Percentiles rank a stretch among this genome's conserved stretches.
These are phyloP conservation scores for Nasonovia ribisnigri DNA, from an alignment of 2,888 invertebrate genomes.

Conservation along the genomic window DNA sequence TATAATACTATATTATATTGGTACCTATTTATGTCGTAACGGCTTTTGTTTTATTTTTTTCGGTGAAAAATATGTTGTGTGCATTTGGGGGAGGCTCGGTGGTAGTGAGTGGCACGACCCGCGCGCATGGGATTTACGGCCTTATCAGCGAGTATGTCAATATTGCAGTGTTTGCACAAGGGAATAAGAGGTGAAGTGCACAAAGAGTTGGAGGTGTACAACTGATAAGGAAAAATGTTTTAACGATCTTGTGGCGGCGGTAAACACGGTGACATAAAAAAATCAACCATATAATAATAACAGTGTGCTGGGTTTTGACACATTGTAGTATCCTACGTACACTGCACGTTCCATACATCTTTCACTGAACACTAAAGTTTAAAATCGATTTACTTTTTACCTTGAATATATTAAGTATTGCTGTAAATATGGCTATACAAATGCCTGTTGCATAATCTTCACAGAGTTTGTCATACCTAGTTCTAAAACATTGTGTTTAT, in stretches of 20 bases:
- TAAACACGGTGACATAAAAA: conserved; percentile 56
- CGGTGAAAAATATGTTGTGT: conserved; percentile 22
- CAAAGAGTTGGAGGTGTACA: conserved; percentile 22
- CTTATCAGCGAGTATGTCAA: conserved; percentile 63
- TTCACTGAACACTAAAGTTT: conserved; percentile 6
- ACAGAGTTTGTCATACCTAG: background rate
- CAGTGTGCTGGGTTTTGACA: conserved; percentile 42
- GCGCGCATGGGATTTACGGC: conserved; percentile 54
- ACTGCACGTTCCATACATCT: background rate
- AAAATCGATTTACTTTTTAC: conserved; percentile 31
- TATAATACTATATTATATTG: background rate
- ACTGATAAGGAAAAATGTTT: conserved; percentile 59
- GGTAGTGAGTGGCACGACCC: conserved; percentile 21
- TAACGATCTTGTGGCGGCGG: conserved; percentile 54
- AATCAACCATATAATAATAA: conserved; percentile 1
- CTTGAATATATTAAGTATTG: conserved; percentile 5
- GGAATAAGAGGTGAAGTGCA: conserved; percentile 54
- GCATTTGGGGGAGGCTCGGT: conserved; percentile 31
- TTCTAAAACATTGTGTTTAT: background rate
- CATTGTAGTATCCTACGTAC: background rate
- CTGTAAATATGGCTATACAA: background rate
- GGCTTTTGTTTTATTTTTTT: conserved; percentile 28
- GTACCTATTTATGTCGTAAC: background rate
- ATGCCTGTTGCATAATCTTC: background rate
- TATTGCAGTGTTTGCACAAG: conserved; percentile 59